Evolutionary conservation across 1,140 invertebrate genomes (phyloP).

Genomic region (Mylabris phalerata): DNA sequence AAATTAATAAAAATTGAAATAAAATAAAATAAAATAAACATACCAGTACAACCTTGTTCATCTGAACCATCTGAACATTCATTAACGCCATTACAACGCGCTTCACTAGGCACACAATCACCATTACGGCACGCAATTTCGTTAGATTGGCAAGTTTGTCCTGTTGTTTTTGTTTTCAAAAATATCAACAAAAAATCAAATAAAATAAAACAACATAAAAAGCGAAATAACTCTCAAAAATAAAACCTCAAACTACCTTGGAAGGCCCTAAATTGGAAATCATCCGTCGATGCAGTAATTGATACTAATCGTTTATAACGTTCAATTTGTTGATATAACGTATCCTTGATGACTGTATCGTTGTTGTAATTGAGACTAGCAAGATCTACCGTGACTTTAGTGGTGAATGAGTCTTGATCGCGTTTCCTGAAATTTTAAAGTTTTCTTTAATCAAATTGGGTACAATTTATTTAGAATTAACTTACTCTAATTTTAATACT

Average conservation of each 20-base stretch:
- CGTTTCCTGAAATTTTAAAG: conserved; percentile 28
- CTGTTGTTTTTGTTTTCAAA: conserved; percentile 9
- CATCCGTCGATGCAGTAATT: conserved; percentile 34
- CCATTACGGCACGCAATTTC: conserved; percentile 37
- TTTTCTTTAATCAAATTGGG: neutral
- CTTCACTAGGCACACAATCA: conserved; percentile 42
- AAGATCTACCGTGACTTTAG: conserved; percentile 20
- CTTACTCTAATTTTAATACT: conserved; percentile 42
- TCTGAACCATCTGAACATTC: conserved; percentile 45
- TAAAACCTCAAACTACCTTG: conserved; percentile 38
- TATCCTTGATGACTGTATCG: conserved; percentile 33
- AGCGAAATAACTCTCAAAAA: no score
- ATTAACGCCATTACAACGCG: conserved; percentile 30
- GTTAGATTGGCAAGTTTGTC: conserved; percentile 17
- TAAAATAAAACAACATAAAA: conserved; percentile 13
- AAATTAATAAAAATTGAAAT: conserved; percentile 15
- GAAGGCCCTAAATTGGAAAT: conserved; percentile 46
- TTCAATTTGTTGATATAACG: conserved; percentile 40
- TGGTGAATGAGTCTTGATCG: conserved; percentile 17
- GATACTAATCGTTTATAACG: conserved; percentile 35
- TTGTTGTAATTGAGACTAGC: conserved; percentile 42
- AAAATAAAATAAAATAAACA: conserved; percentile 25
- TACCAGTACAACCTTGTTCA: conserved; percentile 39
- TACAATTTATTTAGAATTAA: neutral
- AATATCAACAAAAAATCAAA: conserved; percentile 16